A percentile compares a stretch with the other conserved stretches of the same genome.
Conservation (phyloP, 2,888 invertebrate genomes). For the Deladenus siricidicola region DNA sequence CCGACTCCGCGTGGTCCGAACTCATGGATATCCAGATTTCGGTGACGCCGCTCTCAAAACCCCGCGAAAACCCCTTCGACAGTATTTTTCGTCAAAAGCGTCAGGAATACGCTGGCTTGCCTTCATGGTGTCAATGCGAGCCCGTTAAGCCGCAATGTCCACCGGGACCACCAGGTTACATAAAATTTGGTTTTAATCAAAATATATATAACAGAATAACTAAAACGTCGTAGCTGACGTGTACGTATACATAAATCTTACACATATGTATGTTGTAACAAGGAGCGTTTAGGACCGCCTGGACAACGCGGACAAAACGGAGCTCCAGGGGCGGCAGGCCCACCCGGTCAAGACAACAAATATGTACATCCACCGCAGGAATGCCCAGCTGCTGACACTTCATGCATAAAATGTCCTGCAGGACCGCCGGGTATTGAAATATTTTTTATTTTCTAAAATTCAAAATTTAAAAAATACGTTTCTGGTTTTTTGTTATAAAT, state of each 20-base stretch:
- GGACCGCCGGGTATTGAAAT: constrained; percentile 25
- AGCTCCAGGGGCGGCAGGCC: constrained; percentile 37
- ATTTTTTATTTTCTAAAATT: neutral
- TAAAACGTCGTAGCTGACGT: too few relatives aligned
- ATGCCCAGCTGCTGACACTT: constrained; percentile 31
- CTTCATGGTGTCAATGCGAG: constrained; percentile 49
- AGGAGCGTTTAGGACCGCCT: constrained; percentile 13
- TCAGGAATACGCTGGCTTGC: constrained; percentile 39
- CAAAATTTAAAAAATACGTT: neutral
- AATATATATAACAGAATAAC: neutral
- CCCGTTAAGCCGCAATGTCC: constrained; percentile 43
- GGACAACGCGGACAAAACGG: constrained; percentile 27
- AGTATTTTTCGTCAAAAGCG: constrained; percentile 44
- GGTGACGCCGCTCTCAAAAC: constrained; percentile 30
- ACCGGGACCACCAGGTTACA: constrained; percentile 36
- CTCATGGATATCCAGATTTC: constrained; percentile 45
- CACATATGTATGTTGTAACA: too few relatives aligned
- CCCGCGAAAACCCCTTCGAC: constrained; percentile 34
- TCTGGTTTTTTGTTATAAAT: neutral
- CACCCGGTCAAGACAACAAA: constrained; percentile 35
- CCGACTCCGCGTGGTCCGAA: constrained; percentile 48
- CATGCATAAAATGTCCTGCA: constrained; percentile 44
- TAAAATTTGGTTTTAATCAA: constrained; percentile 9
- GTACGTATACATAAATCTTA: neutral
- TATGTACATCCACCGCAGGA: constrained; percentile 34